Conservation (phyloP, 2,113 vertebrate species). For the Telmatochromis sp. region DNA sequence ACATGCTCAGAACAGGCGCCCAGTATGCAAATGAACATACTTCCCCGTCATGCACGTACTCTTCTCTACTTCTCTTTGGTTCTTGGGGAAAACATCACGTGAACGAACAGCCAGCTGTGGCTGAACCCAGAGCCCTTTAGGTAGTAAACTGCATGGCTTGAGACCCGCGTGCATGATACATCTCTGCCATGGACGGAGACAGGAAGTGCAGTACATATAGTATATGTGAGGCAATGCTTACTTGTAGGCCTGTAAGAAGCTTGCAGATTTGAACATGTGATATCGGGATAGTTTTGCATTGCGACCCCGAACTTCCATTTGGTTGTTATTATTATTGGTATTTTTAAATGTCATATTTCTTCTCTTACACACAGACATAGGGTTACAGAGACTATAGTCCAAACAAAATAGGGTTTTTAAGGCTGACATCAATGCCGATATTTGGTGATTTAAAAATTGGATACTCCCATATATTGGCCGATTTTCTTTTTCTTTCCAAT, state of each 20-base stretch:
- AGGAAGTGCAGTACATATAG: not conserved
- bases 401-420: not conserved
- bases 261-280: not conserved
- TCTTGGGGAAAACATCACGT: not conserved
- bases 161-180: not conserved
- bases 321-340: not conserved
- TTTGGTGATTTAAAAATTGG: not conserved
- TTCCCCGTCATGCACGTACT: not conserved
- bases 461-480: not conserved
- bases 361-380: not conserved
- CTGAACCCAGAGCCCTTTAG: not conserved
- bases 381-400: not conserved
- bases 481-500: not conserved
- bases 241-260: not conserved
- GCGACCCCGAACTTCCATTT: not conserved
- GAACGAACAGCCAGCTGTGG: not conserved
- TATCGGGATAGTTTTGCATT: not conserved
- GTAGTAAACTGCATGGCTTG: not conserved
- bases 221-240: not conserved
- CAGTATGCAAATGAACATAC: conserved; percentile 18
- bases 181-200: not conserved
- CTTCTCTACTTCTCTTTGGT: not conserved
- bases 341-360: not conserved
- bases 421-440: not conserved
- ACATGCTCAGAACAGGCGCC: conserved; percentile 2